Evolutionary conservation across 2,113 vertebrate genomes (phyloP), one percentile per base, ranked within the genome.

Genomic region (Esox niger): DNA sequence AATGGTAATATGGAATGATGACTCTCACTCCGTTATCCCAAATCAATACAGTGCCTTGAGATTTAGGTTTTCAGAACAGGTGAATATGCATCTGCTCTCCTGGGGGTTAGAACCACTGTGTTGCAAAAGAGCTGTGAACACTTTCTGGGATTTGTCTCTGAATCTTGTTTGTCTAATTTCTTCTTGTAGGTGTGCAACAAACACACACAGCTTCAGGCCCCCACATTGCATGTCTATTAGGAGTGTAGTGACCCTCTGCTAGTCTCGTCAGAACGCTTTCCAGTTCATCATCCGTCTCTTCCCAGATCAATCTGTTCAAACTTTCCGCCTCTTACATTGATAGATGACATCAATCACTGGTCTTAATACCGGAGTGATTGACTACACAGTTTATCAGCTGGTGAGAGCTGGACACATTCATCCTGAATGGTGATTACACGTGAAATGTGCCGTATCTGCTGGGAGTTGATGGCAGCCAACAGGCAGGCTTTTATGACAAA

Each of bases 101-200:
- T 33, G 71, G 30, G 43, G 79, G 66, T 66, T 64, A 52, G 55
- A 77, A 70, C 71, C 71, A 29, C 55, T 46, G 64, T 65, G 25
- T 64, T 7, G 25, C 57, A 66, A 73, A 83, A 82, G 32, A 69
- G 64, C 49, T 74, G 57, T 62, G 27, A 64, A 75, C 67, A 68
- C 71, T 76, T 72, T 23, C 29, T 43, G 20, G 65, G 38, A 78
- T 71, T 67, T 66, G 35, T 77, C 64, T 23, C 47, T 52, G 47
- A 7, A 23, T 52, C 47, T 21, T n/a, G 47, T 21, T 52, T 21
- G n/a, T 17, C 47, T 52, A 17, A 7, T 10, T 52, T 52, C 17
- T 6, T 52, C n/a, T n/a, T 52, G 47, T 38, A 38, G n/a, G 38
- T 43, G 11, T 43, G 38, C 13, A 1, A 15, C 17, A 17, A 10